These are phyloP conservation scores for Florisuga fusca DNA, from an alignment of 2,797 vertebrate species.

Conservation along the genomic window DNA sequence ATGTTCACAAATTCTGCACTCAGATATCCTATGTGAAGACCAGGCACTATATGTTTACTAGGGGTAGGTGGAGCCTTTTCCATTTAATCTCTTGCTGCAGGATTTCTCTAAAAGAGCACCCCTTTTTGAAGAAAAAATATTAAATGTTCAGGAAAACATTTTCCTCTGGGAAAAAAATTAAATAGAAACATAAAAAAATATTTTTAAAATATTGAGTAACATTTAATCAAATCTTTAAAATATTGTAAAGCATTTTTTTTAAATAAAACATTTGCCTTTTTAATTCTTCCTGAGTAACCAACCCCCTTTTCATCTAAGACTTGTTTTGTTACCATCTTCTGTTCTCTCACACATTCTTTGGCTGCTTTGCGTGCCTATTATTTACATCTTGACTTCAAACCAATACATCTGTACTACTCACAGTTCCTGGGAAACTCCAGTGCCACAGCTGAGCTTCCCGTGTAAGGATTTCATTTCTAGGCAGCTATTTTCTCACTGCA, in stretches of 20 bases:
- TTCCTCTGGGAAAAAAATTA: background rate
- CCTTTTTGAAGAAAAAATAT: background rate
- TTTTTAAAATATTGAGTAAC: too few relatives aligned
- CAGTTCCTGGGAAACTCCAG: background rate
- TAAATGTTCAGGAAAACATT: background rate
- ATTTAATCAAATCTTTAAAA: too few relatives aligned
- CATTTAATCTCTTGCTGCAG: background rate
- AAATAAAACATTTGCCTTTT: background rate
- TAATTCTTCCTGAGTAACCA: background rate
- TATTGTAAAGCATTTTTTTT: too few relatives aligned
- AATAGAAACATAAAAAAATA: too few relatives aligned
- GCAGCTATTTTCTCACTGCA: background rate
- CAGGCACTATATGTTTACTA: background rate
- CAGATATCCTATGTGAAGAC: background rate
- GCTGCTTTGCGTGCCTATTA: background rate
- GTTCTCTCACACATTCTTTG: conserved; percentile 7
- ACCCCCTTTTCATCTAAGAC: background rate
- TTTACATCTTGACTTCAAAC: conserved; percentile 16
- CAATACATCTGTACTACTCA: background rate
- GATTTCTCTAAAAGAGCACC: background rate
- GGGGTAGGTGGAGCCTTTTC: background rate
- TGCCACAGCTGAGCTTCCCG: background rate
- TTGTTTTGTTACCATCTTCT: background rate
- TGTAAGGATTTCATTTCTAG: background rate
- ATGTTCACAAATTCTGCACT: background rate